These are phyloP conservation scores for Altica lythri DNA, from an alignment of 2,888 invertebrate genomes.

Conservation along the genomic window DNA sequence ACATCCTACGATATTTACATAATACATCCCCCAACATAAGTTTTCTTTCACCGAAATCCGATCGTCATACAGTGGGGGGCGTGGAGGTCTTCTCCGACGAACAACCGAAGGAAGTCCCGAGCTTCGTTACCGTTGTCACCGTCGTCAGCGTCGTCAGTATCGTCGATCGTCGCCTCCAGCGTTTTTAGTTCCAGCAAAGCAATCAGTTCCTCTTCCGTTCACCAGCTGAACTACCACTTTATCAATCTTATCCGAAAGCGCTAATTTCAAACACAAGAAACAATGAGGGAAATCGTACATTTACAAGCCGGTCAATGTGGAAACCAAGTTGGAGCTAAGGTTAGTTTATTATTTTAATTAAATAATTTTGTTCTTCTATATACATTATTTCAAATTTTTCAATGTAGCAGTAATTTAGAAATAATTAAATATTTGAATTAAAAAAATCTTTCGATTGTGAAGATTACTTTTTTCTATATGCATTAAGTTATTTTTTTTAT, in stretches of 20 bases:
- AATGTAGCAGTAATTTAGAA: too few relatives aligned
- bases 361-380: conserved; percentile 19
- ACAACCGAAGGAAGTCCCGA: conserved; percentile 10
- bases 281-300: conserved; percentile 93
- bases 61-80: not conserved
- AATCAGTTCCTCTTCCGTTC: conserved; percentile 15
- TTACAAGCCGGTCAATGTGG: conserved; percentile 79
- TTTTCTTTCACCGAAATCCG: conserved; percentile 9
- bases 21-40: too few relatives aligned
- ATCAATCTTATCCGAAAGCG: not conserved
- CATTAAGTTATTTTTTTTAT: too few relatives aligned
- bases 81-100: conserved; percentile 6
- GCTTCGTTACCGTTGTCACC: conserved; percentile 1
- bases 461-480: too few relatives aligned
- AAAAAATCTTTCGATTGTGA: too few relatives aligned
- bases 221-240: not conserved
- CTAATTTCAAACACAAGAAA: not conserved
- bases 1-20: too few relatives aligned
- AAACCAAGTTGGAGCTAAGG: conserved; percentile 90
- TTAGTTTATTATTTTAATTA: conserved; percentile 56
- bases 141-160: conserved; percentile 9
- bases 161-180: conserved; percentile 19
- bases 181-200: conserved; percentile 16
- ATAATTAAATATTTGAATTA: too few relatives aligned
- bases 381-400: too few relatives aligned